Conservation (phyloP, 2,888 invertebrate species). For the Petrolisthes cinctipes region DNA sequence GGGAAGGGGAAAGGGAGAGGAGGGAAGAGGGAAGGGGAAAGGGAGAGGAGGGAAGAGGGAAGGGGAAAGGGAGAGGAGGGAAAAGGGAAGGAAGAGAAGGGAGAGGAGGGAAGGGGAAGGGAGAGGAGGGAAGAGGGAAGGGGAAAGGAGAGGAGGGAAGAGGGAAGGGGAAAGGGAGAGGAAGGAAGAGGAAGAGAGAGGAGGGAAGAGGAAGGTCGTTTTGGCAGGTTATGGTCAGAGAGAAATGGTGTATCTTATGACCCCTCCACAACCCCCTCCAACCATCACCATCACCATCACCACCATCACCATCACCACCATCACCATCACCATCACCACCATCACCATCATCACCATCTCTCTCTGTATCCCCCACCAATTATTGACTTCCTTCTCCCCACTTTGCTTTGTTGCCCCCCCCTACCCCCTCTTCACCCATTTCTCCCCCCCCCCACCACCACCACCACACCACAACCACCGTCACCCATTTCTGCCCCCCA, state of each 20-base stretch:
- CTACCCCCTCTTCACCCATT: no score
- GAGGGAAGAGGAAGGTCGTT: not conserved
- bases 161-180: not conserved
- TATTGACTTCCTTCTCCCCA: no score
- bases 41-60: not conserved
- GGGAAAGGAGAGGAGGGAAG: not conserved
- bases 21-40: not conserved
- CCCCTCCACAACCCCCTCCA: not conserved
- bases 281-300: not conserved
- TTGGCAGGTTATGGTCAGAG: not conserved
- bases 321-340: not conserved
- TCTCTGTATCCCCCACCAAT: no score
- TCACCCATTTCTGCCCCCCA: no score
- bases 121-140: not conserved
- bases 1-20: not conserved
- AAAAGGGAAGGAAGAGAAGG: not conserved
- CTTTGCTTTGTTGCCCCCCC: no score
- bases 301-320: not conserved
- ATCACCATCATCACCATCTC: not conserved
- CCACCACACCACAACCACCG: no score
- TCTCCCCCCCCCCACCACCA: no score
- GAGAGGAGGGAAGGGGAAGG: not conserved
- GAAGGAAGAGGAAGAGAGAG: not conserved
- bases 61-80: not conserved
- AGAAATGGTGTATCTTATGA: not conserved